Conservation (phyloP, 1,140 invertebrate species). For the Chionoecetes opilio region DNA sequence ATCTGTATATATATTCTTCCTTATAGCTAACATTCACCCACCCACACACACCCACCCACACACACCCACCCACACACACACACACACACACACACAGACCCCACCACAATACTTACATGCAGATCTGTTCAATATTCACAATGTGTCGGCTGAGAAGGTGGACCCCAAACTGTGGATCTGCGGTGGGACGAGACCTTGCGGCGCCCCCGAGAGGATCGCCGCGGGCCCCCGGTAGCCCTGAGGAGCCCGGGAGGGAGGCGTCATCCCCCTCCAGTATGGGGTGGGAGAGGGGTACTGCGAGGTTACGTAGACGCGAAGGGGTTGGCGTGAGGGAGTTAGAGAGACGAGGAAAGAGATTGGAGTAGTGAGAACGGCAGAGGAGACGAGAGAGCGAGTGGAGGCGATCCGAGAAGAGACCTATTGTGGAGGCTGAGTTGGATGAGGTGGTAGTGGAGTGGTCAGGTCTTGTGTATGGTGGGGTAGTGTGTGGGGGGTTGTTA, state of each 20-base stretch:
- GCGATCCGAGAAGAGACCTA: background rate
- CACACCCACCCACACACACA: background rate
- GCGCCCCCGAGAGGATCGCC: background rate
- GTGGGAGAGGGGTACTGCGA: too few species aligned
- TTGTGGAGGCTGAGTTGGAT: background rate
- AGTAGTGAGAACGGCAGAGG: background rate
- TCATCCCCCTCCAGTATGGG: background rate
- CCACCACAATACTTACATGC: conserved; percentile 83
- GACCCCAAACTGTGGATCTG: conserved; percentile 81
- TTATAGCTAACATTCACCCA: background rate
- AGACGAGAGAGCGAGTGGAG: background rate
- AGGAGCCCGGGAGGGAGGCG: conserved; percentile 41
- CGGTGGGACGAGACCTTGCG: conserved; percentile 27
- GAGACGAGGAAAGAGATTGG: background rate
- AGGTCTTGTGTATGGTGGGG: background rate
- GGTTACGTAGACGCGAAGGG: too few species aligned
- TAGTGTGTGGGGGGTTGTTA: background rate
- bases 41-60: background rate
- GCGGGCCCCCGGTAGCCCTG: conserved; percentile 57
- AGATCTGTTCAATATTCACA: conserved; percentile 84
- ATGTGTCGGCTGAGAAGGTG: conserved; percentile 84
- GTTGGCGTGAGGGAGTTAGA: background rate
- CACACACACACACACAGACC: background rate
- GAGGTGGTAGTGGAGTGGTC: background rate
- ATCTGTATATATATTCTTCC: too few species aligned